Percentiles rank a stretch among this genome's conserved stretches.
Conservation (phyloP, 2,113 vertebrate species). For the Ciconia maguari region DNA sequence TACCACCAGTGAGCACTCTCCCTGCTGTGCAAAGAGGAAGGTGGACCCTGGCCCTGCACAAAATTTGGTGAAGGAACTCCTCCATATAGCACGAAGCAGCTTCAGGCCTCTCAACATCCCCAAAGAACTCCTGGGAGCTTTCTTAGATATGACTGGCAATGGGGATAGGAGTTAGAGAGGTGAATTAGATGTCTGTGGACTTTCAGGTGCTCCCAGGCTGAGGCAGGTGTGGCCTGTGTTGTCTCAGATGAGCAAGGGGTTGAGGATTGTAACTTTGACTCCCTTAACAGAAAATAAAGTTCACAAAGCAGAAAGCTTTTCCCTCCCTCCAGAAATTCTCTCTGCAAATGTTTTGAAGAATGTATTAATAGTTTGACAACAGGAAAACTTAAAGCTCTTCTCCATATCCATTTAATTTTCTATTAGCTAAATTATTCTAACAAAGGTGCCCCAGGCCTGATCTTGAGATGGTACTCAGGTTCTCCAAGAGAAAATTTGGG, state of each 20-base stretch:
- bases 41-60: neutral
- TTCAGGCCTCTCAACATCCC: neutral
- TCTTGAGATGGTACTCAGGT: neutral
- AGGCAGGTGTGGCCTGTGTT: neutral
- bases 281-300: neutral
- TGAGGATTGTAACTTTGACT: neutral
- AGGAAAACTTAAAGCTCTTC: neutral
- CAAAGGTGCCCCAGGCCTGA: neutral
- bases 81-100: neutral
- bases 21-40: neutral
- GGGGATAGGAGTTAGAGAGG: neutral
- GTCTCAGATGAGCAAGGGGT: neutral
- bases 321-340: neutral
- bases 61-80: neutral
- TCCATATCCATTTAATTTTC: neutral
- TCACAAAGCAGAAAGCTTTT: neutral
- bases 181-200: neutral
- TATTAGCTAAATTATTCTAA: neutral
- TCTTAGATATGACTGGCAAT: neutral
- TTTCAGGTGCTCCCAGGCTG: neutral
- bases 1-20: rapidly evolving
- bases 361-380: neutral
- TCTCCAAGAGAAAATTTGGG: neutral
- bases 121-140: neutral
- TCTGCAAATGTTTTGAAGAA: neutral